These are phyloP conservation scores for Hirtodrosophila histrioides DNA, from an alignment of 2,888 invertebrate genomes.

Conservation along the genomic window DNA sequence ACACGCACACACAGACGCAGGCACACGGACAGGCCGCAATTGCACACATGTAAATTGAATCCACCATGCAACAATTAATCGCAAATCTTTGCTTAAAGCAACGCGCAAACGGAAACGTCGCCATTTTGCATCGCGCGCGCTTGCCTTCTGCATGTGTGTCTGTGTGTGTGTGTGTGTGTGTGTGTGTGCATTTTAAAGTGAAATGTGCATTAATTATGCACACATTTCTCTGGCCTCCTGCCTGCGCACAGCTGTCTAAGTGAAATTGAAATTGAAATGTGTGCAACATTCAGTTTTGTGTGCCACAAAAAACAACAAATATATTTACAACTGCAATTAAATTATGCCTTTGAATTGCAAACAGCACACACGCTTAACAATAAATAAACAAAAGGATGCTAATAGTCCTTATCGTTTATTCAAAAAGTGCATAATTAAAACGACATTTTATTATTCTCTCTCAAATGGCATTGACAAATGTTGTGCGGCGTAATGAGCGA, in stretches of 20 bases:
- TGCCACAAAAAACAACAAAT: slow-evolving; percentile 23
- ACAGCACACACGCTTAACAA: not conserved
- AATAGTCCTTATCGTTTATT: too few relatives aligned
- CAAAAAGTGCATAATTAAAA: too few relatives aligned
- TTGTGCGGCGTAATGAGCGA: slow-evolving; percentile 21
- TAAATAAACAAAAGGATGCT: slow-evolving; percentile 15
- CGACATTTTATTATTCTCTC: not conserved
- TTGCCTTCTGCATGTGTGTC: slow-evolving; percentile 18
- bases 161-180: slow-evolving; percentile 22
- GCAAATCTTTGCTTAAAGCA: slow-evolving; percentile 79
- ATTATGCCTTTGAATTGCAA: slow-evolving; percentile 1
- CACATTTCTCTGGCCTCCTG: slow-evolving; percentile 49
- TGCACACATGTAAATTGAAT: slow-evolving; percentile 66
- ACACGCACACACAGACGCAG: slow-evolving; percentile 18
- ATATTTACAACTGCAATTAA: slow-evolving; percentile 20
- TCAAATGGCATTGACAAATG: slow-evolving; percentile 33
- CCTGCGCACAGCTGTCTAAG: slow-evolving; percentile 32
- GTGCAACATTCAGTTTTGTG: slow-evolving; percentile 22
- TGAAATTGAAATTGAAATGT: slow-evolving; percentile 69
- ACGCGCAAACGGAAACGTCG: slow-evolving; percentile 53
- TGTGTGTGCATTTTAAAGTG: slow-evolving; percentile 72
- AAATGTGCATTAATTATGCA: slow-evolving; percentile 80
- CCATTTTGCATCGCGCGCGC: slow-evolving; percentile 50
- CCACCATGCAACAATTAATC: slow-evolving; percentile 81
- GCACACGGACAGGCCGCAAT: slow-evolving; percentile 14